Percentiles rank a stretch among this genome's conserved stretches.
Evolutionary conservation across 1,140 invertebrate species (phyloP).

Genomic region (Planococcus citri): DNA sequence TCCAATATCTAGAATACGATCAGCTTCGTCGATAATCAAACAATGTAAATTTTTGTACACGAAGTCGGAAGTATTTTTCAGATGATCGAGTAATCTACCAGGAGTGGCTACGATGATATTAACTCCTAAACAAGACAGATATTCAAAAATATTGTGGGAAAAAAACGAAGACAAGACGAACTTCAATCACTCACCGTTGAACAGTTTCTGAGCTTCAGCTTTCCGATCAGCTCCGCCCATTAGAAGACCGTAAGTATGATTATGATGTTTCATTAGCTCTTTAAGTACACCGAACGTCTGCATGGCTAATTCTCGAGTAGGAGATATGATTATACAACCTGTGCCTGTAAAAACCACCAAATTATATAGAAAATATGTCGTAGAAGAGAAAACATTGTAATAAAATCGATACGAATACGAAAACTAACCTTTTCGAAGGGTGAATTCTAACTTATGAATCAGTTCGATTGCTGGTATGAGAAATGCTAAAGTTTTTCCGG

Average conservation of each 20-base stretch:
- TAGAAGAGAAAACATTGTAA: no score
- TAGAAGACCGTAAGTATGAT: slow-evolving; percentile 70
- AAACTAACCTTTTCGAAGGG: slow-evolving; percentile 77
- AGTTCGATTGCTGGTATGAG: slow-evolving; percentile 91
- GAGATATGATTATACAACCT: slow-evolving; percentile 90
- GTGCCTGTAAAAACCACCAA: slow-evolving; percentile 51
- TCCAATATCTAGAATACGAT: slow-evolving; percentile 94
- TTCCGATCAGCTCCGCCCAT: slow-evolving; percentile 93
- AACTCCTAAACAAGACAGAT: slow-evolving; percentile 45
- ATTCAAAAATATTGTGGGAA: background rate
- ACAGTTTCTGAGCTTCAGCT: slow-evolving; percentile 84
- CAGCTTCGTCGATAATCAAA: slow-evolving; percentile 96
- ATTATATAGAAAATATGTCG: no score
- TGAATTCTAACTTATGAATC: slow-evolving; percentile 86
- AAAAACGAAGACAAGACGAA: background rate
- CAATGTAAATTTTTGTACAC: slow-evolving; percentile 93
- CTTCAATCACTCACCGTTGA: slow-evolving; percentile 48
- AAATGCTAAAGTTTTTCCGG: slow-evolving; percentile 96
- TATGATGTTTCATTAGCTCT: slow-evolving; percentile 81
- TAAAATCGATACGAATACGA: slow-evolving; percentile 16
- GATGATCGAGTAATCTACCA: slow-evolving; percentile 89
- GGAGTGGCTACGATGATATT: slow-evolving; percentile 99
- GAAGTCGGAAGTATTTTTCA: slow-evolving; percentile 92
- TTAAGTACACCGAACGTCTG: slow-evolving; percentile 96
- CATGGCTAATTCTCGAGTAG: slow-evolving; percentile 94